Evolutionary conservation across 2,888 invertebrate species (phyloP).

Genomic region (Norana najaformis): DNA sequence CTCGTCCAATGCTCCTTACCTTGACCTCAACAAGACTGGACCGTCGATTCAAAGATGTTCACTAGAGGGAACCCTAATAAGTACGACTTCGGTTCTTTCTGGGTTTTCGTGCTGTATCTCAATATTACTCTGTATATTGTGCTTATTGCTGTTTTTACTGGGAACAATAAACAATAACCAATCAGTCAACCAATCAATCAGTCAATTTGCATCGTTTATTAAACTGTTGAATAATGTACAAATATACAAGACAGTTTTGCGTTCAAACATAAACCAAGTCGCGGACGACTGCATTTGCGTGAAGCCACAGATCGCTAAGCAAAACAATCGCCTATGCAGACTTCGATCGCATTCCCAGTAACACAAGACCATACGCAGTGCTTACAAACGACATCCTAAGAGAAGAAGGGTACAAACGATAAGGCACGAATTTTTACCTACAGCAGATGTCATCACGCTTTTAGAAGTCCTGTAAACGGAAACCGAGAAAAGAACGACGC

Average conservation of each 20-base stretch:
- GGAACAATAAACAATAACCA: too few relatives aligned
- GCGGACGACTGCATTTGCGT: not conserved
- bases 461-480: not conserved
- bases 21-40: not conserved
- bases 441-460: not conserved
- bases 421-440: not conserved
- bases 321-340: not conserved
- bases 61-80: too few relatives aligned
- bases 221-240: not conserved
- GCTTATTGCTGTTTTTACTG: too few relatives aligned
- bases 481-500: not conserved
- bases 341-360: not conserved
- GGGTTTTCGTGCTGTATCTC: too few relatives aligned
- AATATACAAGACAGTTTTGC: not conserved
- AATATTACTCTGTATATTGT: too few relatives aligned
- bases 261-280: not conserved
- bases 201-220: not conserved
- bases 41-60: not conserved
- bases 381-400: not conserved
- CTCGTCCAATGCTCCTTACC: too few relatives aligned
- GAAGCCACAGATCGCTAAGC: not conserved
- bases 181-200: too few relatives aligned
- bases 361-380: not conserved
- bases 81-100: too few relatives aligned
- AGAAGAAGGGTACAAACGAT: not conserved